Percentiles rank a stretch among this genome's conserved stretches.
These are phyloP conservation scores for Clamator glandarius DNA, from an alignment of 2,797 vertebrate species.

Conservation along the genomic window DNA sequence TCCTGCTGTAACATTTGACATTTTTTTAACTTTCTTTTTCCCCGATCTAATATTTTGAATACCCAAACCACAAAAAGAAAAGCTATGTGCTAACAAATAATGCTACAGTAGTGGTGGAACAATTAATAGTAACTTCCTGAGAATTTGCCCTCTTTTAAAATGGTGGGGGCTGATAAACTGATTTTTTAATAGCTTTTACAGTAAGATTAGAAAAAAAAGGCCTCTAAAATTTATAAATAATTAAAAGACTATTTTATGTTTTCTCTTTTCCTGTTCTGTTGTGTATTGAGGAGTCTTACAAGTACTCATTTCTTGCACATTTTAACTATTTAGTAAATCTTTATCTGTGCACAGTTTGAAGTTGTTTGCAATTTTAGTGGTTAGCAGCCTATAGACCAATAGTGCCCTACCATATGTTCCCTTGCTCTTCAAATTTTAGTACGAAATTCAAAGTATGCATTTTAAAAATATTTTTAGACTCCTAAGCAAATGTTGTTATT, in stretches of 20 bases:
- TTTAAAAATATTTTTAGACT: slow-evolving; percentile 65
- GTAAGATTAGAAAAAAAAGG: slow-evolving; percentile 20
- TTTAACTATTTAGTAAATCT: slow-evolving; percentile 57
- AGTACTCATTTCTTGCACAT: slow-evolving; percentile 18
- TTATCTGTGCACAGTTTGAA: slow-evolving; percentile 30
- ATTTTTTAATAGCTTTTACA: slow-evolving; percentile 3
- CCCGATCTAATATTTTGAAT: fast-evolving
- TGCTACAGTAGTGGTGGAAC: not conserved
- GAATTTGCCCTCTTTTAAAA: not conserved
- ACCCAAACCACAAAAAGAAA: not conserved
- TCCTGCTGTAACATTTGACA: not conserved
- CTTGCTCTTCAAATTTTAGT: slow-evolving; percentile 51
- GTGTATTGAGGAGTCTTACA: not conserved
- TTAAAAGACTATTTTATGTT: not conserved
- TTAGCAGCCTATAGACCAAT: slow-evolving; percentile 36
- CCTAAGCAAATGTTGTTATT: slow-evolving; percentile 66
- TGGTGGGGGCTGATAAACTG: not conserved
- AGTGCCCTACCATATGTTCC: slow-evolving; percentile 64
- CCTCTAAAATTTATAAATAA: slow-evolving; percentile 35
- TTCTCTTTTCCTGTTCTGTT: slow-evolving; percentile 42
- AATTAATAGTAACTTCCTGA: not conserved
- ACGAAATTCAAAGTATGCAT: slow-evolving; percentile 66
- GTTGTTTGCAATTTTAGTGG: slow-evolving; percentile 35
- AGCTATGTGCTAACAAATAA: not conserved
- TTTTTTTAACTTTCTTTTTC: not conserved